phyloP scores from a whole-genome alignment of 1,140 invertebrate genomes.

The Leucophenga varia region DNA sequence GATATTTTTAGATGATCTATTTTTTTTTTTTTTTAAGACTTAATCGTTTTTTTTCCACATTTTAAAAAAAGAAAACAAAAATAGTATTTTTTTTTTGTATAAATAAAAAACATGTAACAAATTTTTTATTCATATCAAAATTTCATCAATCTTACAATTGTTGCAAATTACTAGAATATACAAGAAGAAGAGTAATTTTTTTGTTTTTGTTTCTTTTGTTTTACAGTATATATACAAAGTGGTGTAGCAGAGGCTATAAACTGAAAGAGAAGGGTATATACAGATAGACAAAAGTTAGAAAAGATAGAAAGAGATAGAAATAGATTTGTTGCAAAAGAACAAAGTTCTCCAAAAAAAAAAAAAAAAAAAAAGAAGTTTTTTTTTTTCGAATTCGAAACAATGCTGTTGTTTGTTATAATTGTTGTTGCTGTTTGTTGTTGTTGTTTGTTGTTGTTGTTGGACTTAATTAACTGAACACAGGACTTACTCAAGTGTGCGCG shows the following conservation, averaged over 20 bases:
- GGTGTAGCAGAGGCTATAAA: background rate
- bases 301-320: slow-evolving; percentile 16
- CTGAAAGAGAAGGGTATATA: background rate
- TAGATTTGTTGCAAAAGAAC: slow-evolving; percentile 11
- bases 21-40: background rate
- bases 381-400: too few species aligned
- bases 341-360: slow-evolving; percentile 34
- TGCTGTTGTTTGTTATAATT: slow-evolving; percentile 47
- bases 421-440: slow-evolving; percentile 35
- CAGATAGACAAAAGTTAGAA: slow-evolving; percentile 9
- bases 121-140: slow-evolving; percentile 48
- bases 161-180: slow-evolving; percentile 39
- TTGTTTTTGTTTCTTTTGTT: slow-evolving; percentile 1
- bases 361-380: slow-evolving; percentile 43
- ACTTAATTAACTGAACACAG: slow-evolving; percentile 42
- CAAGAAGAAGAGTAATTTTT: background rate
- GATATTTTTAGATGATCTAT: background rate
- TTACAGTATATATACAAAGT: slow-evolving; percentile 16
- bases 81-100: slow-evolving; percentile 21
- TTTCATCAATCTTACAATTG: slow-evolving; percentile 52
- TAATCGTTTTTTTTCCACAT: too few species aligned
- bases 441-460: slow-evolving; percentile 35
- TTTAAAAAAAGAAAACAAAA: slow-evolving; percentile 11
- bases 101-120: slow-evolving; percentile 48
- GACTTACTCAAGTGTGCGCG: slow-evolving; percentile 22